Conservation (phyloP, 1,140 invertebrate genomes). For the Lerema accius region DNA sequence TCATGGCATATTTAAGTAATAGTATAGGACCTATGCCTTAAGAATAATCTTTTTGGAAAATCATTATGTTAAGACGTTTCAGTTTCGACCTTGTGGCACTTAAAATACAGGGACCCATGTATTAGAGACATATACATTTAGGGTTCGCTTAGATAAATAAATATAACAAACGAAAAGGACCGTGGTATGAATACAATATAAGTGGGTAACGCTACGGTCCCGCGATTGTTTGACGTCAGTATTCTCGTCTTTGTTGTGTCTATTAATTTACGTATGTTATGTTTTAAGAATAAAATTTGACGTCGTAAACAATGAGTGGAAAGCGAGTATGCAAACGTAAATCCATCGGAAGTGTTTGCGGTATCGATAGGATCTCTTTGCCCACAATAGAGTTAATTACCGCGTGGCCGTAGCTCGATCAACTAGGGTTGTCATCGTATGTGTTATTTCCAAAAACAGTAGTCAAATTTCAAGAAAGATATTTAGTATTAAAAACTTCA, state of each 20-base stretch:
- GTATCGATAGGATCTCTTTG: slow-evolving; percentile 69
- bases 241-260: slow-evolving; percentile 8
- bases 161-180: not conserved
- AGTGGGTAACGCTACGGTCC: not conserved
- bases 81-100: too few species aligned
- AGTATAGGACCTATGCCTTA: too few species aligned
- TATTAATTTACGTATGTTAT: slow-evolving; percentile 1
- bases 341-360: slow-evolving; percentile 74
- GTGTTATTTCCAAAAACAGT: too few species aligned
- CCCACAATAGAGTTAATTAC: slow-evolving; percentile 77
- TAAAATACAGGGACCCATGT: too few species aligned
- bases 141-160: too few species aligned
- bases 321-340: slow-evolving; percentile 70
- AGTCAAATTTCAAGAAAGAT: too few species aligned
- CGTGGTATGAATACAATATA: not conserved
- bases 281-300: slow-evolving; percentile 23
- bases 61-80: too few species aligned
- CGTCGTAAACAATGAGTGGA: slow-evolving; percentile 67
- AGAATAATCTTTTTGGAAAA: too few species aligned
- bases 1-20: too few species aligned
- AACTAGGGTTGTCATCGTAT: slow-evolving; percentile 56
- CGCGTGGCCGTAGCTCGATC: slow-evolving; percentile 48
- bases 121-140: too few species aligned
- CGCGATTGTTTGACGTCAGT: not conserved
- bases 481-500: too few species aligned